Evolutionary conservation across 2,888 invertebrate genomes (phyloP).

Genomic region (Amphipoea lucens): DNA sequence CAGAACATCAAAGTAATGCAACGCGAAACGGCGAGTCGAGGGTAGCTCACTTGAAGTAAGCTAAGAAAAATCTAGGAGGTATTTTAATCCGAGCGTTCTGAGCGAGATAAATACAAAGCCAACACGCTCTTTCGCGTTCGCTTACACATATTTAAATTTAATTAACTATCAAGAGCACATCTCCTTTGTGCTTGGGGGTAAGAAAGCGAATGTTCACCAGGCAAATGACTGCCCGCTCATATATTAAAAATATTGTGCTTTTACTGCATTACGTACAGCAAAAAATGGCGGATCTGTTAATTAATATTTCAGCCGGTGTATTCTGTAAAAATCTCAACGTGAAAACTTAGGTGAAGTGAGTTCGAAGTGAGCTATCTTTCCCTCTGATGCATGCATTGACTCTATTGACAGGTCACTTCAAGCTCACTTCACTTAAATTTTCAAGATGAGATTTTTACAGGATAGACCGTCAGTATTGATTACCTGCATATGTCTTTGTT

Average conservation of each 20-base stretch:
- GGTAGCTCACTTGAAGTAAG: slow-evolving; percentile 18
- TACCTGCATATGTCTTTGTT: not conserved
- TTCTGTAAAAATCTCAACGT: not conserved
- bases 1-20: slow-evolving; percentile 31
- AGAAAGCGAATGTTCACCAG: slow-evolving; percentile 77
- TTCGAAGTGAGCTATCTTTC: too few species aligned
- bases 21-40: not conserved
- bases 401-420: not conserved
- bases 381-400: not conserved
- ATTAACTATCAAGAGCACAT: slow-evolving; percentile 85
- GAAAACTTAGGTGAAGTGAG: not conserved
- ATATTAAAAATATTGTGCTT: slow-evolving; percentile 75
- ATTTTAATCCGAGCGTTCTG: slow-evolving; percentile 51
- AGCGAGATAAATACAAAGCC: slow-evolving; percentile 69
- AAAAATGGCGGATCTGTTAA: slow-evolving; percentile 71
- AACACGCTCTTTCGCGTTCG: slow-evolving; percentile 62
- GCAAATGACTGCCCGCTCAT: slow-evolving; percentile 77
- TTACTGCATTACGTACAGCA: slow-evolving; percentile 73
- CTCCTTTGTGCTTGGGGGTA: slow-evolving; percentile 79
- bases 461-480: not conserved
- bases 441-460: not conserved
- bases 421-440: not conserved
- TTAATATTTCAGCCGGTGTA: slow-evolving; percentile 71
- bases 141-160: slow-evolving; percentile 83
- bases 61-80: slow-evolving; percentile 60